Percentiles rank a stretch among this genome's conserved stretches.
These are phyloP conservation scores for Xenops minutus DNA, from an alignment of 2,797 vertebrate species.

Conservation along the genomic window DNA sequence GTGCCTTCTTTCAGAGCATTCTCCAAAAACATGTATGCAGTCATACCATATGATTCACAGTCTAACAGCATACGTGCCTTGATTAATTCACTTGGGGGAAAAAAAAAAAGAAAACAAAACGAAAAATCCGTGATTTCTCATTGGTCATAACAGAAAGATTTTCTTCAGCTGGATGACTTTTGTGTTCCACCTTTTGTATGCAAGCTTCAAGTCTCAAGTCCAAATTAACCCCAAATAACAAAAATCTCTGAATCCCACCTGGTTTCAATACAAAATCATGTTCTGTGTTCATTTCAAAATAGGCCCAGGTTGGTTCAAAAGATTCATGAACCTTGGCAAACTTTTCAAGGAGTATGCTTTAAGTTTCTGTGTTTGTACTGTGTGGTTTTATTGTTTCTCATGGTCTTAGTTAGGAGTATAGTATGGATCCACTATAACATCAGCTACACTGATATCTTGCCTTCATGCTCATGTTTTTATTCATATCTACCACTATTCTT, in stretches of 20 bases:
- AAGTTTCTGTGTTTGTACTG: conserved; percentile 47
- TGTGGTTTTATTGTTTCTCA: conserved; percentile 51
- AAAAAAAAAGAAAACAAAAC: neutral
- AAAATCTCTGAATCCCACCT: conserved; percentile 27
- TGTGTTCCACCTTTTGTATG: neutral
- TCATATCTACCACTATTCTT: neutral
- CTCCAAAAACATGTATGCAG: neutral
- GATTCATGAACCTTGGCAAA: conserved; percentile 43
- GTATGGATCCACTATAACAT: conserved; percentile 4
- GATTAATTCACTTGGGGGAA: neutral
- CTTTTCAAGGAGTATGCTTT: conserved; percentile 15
- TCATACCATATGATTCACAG: neutral
- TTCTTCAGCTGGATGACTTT: conserved; percentile 17
- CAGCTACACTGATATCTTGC: neutral
- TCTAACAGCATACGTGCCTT: neutral
- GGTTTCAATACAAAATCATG: conserved; percentile 62
- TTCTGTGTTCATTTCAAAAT: conserved; percentile 23
- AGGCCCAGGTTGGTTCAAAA: conserved; percentile 54
- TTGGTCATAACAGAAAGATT: neutral
- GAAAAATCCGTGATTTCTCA: neutral
- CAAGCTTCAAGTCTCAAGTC: conserved; percentile 43
- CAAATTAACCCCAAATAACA: conserved; percentile 28
- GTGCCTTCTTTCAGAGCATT: neutral
- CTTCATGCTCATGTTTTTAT: conserved; percentile 22
- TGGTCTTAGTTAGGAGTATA: conserved; percentile 21